These are phyloP conservation scores for Acipenser ruthenus DNA, from an alignment of 2,797 vertebrate species.

Conservation along the genomic window DNA sequence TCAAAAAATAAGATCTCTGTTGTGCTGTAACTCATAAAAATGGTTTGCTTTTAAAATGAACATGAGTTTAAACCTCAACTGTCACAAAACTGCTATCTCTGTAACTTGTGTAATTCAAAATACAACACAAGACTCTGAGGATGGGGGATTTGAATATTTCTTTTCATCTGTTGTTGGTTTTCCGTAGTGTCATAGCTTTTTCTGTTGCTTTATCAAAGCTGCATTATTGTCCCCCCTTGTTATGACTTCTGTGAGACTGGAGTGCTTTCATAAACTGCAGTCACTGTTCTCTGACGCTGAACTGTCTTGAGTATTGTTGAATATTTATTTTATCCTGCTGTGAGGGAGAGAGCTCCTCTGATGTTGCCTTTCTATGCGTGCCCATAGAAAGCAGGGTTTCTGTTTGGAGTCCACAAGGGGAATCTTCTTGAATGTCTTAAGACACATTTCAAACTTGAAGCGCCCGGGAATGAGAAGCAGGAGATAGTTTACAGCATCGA, in stretches of 20 bases:
- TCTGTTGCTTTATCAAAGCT: conserved; percentile 27
- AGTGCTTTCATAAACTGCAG: conserved; percentile 41
- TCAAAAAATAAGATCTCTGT: too few relatives aligned
- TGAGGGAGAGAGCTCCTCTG: conserved; percentile 28
- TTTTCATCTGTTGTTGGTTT: conserved; percentile 24
- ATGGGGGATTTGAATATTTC: conserved; percentile 8
- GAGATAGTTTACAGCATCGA: too few relatives aligned
- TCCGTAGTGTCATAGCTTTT: conserved; percentile 15
- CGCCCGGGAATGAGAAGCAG: neutral
- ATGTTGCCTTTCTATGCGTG: conserved; percentile 13
- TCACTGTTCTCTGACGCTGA: conserved; percentile 20
- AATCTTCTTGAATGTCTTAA: neutral
- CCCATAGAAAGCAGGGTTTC: neutral
- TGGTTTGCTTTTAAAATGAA: too few relatives aligned
- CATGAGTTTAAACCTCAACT: too few relatives aligned
- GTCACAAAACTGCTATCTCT: too few relatives aligned
- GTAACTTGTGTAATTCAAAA: neutral
- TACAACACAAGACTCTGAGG: conserved; percentile 5
- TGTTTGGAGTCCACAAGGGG: conserved; percentile 4
- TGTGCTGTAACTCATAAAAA: too few relatives aligned
- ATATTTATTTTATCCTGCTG: conserved; percentile 39
- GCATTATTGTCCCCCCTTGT: conserved; percentile 5
- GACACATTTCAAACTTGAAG: neutral
- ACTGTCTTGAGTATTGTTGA: conserved; percentile 33
- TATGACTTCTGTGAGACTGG: conserved; percentile 34